Evolutionary conservation across 1,140 invertebrate genomes (phyloP), one percentile per base, ranked within the genome.

Genomic region (Sesamia nonagrioides): DNA sequence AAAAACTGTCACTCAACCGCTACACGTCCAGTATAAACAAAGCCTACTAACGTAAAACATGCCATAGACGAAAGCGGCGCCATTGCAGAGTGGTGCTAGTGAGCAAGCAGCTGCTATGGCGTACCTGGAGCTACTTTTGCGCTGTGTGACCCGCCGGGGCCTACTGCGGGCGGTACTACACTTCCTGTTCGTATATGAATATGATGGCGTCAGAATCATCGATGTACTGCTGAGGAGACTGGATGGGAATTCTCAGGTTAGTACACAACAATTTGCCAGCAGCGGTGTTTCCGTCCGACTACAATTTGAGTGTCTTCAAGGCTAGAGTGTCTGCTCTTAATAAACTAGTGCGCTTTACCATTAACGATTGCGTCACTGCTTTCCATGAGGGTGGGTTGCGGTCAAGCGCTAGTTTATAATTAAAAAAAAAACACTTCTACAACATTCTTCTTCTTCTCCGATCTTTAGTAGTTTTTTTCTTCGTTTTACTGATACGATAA

Each of bases 61-160:
- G 89, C 87, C 84, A 86, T 93, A 92, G 92, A 92, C 91, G 87
- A 91, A 86, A 91, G 85, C 84, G 85, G 95, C 91, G 92, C 90
- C 94, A 91, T 96, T 96, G 92, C 96, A 97, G 97, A 97, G 95
- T 90, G 97, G 97, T 78, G 95, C 97, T 80, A 97, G 97, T 71
- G 98, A 99, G 92, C 97, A 99, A 88, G 97, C 98, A 40, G 97
- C 98, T 42, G 98, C 98, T 0, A 99, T 98, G 82, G 98, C 98
- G 6, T 99, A 99, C 92, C 96, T 99, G 72, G 98, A 99, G 92
- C 94, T 99, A 72, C 97, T 98, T 86, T 89, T 99, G 69, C 96
- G 98, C 72, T 98, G 97, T 61, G 97, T 99, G 11, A 98, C 98
- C 0, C 97, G 98, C 77, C 97, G 98, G 0, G 97, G 97, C 0